phyloP scores from a whole-genome alignment of 2,113 vertebrate species.

The Sapajus apella region DNA sequence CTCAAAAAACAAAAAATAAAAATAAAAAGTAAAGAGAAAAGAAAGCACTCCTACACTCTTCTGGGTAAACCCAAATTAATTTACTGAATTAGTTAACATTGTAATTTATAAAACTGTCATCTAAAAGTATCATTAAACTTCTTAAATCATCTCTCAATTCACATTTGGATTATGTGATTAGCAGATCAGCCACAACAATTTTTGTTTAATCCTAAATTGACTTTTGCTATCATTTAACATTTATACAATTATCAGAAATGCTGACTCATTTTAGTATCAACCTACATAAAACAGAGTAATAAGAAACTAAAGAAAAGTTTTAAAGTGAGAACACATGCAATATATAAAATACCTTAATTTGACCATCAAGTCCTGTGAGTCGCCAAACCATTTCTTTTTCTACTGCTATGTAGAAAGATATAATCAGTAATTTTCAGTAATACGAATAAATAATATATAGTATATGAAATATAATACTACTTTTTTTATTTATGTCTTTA shows the following conservation, averaged over 20 bases:
- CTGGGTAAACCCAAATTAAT: constrained; percentile 3
- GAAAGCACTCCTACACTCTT: background rate
- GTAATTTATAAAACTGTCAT: background rate
- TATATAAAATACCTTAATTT: constrained; percentile 16
- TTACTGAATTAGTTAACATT: constrained; percentile 5
- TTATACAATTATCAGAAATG: background rate
- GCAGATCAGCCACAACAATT: constrained; percentile 3
- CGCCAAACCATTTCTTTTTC: background rate
- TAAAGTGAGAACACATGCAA: background rate
- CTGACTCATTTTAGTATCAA: background rate
- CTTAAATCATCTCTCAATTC: background rate
- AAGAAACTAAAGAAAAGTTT: constrained; percentile 13
- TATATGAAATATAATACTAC: background rate
- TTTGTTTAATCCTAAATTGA: background rate
- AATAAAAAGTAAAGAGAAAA: background rate
- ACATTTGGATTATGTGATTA: constrained; percentile 12
- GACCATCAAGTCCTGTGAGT: background rate
- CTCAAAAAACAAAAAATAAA: no score
- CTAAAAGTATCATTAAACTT: background rate
- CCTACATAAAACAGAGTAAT: background rate
- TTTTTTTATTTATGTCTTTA: constrained; percentile 25
- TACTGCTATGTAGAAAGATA: background rate
- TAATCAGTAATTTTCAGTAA: background rate
- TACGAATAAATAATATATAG: background rate
- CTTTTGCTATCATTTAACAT: background rate